Evolutionary conservation across 2,797 vertebrate species (phyloP), one percentile per base, ranked within the genome.

Genomic region (Enoplosus armatus): DNA sequence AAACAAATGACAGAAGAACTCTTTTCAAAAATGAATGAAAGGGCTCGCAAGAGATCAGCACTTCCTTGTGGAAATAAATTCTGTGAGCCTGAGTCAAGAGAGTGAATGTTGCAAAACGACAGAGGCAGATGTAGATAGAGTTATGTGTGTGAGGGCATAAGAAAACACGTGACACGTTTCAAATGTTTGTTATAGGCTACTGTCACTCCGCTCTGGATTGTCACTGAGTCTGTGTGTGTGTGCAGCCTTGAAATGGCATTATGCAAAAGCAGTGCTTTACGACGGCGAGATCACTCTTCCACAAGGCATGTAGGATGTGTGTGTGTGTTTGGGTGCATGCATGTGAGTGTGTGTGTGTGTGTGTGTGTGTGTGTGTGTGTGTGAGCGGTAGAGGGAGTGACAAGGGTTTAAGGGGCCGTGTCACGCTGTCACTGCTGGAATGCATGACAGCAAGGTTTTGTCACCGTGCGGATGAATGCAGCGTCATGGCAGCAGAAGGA

Each of bases 371-470:
- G 60, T 66, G 67, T 67, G 59, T 50, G 67, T 45, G 58, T 55
- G 84, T 69, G 69, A 54, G 80, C 48, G 76, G 68, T 22, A 41
- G 77, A 82, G 86, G 87, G 75, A 85, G 73, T 79, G 82, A 89
- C 80, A 82, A 70, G 80, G 85, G 77, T 89, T 92, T 90, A 89
- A 87, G 90, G 81, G 87, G 80, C 79, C 51, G 56, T 84, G 92
- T 92, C 91, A 93, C 64, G 60, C 83, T 78, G 87, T 92, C 90
- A 89, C 89, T 65, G 84, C 77, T 77, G 91, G 90, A 93, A 92
- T 91, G 91, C 90, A 90, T 89, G 89, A 93, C 92, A 92, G 85
- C 87, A 59, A 72, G 82, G 86, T 91, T 93, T 92, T 90, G 91
- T 93, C 86, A 84, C 80, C 31, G 51, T 60, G 77, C 27, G 76